Conservation (phyloP, 2,797 vertebrate genomes). For the Hipposideros larvatus region DNA sequence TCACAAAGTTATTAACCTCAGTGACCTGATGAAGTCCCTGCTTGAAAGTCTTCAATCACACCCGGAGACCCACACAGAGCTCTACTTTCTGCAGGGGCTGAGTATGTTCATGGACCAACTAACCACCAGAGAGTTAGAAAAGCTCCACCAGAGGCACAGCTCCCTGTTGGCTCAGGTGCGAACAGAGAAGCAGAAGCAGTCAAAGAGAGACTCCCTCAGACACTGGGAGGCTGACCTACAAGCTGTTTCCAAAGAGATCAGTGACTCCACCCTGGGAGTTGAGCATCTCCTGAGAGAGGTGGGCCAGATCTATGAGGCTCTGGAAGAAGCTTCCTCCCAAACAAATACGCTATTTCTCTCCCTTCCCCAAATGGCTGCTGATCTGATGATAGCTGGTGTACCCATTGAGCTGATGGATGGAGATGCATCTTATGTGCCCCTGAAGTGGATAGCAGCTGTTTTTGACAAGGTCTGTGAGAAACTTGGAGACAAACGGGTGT, state of each 20-base stretch:
- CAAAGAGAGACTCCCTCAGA: no score
- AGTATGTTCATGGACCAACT: no score
- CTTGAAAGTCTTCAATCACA: no score
- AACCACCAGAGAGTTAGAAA: no score
- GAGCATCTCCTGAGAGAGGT: conserved; percentile 87
- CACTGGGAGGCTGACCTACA: no score
- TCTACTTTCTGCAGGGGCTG: no score
- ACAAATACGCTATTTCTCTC: conserved; percentile 56
- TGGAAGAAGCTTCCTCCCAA: conserved; percentile 59
- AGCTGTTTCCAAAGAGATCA: neutral
- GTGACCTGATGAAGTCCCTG: no score
- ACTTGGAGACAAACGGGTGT: conserved; percentile 86
- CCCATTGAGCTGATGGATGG: conserved; percentile 90
- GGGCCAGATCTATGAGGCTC: conserved; percentile 90
- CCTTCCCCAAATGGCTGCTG: conserved; percentile 77
- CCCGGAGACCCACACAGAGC: no score
- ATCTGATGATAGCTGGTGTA: no score
- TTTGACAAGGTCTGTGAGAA: conserved; percentile 87
- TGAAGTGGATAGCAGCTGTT: conserved; percentile 88
- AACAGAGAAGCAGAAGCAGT: no score
- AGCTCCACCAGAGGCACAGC: no score
- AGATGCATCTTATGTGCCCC: conserved; percentile 88
- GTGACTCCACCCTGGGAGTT: conserved; percentile 84
- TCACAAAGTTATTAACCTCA: neutral
- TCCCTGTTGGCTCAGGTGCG: no score